Percentiles rank a stretch among this genome's conserved stretches.
These are phyloP conservation scores for Himalopsyche kuldschensis DNA, from an alignment of 2,888 invertebrate species.

Conservation along the genomic window DNA sequence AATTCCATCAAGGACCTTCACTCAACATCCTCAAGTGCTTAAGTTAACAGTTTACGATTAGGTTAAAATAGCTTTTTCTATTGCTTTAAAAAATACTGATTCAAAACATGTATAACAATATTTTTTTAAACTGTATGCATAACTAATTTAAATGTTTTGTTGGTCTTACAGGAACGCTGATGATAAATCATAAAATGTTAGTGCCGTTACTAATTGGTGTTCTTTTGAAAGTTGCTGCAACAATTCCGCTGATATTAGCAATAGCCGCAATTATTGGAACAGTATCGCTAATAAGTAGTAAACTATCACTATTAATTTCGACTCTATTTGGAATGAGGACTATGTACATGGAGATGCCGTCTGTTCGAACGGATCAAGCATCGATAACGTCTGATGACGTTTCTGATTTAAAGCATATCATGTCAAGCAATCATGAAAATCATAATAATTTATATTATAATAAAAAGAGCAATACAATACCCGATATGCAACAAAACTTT, in stretches of 20 bases:
- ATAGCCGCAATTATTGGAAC: conserved; percentile 44
- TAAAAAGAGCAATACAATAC: not conserved
- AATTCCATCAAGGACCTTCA: no score
- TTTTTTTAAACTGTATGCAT: no score
- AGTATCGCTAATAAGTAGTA: conserved; percentile 45
- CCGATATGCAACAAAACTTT: not conserved
- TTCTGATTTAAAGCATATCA: conserved; percentile 17
- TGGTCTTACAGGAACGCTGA: conserved; percentile 41
- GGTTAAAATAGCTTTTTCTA: no score
- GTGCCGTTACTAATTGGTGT: conserved; percentile 44
- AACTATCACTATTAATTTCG: conserved; percentile 44
- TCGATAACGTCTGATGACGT: conserved; percentile 9
- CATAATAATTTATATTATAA: not conserved
- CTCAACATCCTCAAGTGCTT: no score
- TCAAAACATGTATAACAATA: no score
- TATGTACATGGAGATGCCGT: conserved; percentile 25
- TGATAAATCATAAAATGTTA: conserved; percentile 39
- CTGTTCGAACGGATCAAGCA: not conserved
- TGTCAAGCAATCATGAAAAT: not conserved
- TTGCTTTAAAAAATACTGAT: no score
- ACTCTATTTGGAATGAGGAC: conserved; percentile 42
- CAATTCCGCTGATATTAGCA: conserved; percentile 45
- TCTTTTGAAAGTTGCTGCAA: conserved; percentile 44
- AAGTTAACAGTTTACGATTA: no score
- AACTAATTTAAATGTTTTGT: no score